Conservation (phyloP, 1,140 invertebrate genomes). For the Temnothorax nylanderi region DNA sequence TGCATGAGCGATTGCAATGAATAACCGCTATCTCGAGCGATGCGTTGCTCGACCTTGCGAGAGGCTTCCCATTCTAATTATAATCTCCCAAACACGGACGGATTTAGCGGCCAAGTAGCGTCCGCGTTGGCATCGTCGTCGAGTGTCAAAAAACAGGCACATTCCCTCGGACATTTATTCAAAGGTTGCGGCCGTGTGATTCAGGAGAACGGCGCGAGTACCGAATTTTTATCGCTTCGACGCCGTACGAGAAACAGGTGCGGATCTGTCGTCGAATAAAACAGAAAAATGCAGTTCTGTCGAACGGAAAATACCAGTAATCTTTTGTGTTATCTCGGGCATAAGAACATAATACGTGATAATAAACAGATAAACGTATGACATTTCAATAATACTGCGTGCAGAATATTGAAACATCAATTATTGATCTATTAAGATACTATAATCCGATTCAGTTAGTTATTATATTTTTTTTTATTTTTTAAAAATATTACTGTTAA, state of each 20-base stretch:
- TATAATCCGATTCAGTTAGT: not conserved
- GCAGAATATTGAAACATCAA: not conserved
- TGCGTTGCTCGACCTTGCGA: conserved; percentile 67
- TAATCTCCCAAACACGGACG: conserved; percentile 63
- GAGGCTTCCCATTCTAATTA: conserved; percentile 77
- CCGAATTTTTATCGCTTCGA: not conserved
- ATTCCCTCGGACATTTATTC: conserved; percentile 1
- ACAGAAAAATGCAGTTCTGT: not conserved
- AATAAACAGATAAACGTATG: not conserved
- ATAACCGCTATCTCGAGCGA: not conserved
- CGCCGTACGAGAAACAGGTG: not conserved
- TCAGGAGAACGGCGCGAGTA: not conserved
- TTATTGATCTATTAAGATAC: not conserved
- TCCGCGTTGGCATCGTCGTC: conserved; percentile 8
- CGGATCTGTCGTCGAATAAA: not conserved
- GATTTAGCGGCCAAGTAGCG: conserved; percentile 2
- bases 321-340: not conserved
- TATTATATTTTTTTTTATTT: not conserved
- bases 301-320: not conserved
- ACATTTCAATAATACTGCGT: not conserved
- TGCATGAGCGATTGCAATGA: conserved; percentile 6
- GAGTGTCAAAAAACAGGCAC: conserved; percentile 38
- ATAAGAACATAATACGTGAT: not conserved
- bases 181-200: not conserved
- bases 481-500: not conserved